Conservation (phyloP, 1,140 invertebrate species). For the Ceratosolen fusciceps region DNA sequence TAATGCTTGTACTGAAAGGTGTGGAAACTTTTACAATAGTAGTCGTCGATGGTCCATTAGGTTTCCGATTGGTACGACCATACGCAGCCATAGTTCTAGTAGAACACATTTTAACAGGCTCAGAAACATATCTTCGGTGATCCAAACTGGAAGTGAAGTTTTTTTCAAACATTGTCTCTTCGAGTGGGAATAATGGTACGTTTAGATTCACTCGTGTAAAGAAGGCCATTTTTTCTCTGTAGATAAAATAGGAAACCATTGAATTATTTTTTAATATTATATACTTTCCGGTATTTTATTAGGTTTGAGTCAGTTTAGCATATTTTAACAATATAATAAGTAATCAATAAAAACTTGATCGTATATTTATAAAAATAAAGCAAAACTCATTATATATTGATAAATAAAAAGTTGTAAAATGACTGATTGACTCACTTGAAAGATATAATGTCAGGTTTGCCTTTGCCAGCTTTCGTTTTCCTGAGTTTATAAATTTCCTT, state of each 20-base stretch:
- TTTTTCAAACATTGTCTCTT: constrained; percentile 67
- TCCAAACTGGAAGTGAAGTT: constrained; percentile 32
- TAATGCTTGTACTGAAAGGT: neutral
- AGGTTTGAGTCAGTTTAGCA: too few relatives aligned
- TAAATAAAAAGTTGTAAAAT: too few relatives aligned
- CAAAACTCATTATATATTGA: too few relatives aligned
- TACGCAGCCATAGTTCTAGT: neutral
- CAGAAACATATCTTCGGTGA: constrained; percentile 65
- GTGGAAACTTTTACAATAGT: neutral
- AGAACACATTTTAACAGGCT: constrained; percentile 50
- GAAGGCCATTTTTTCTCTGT: constrained; percentile 95
- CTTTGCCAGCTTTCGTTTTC: constrained; percentile 88
- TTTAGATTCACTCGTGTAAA: constrained; percentile 86
- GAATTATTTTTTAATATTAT: neutral
- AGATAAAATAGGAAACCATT: constrained; percentile 53
- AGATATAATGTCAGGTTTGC: constrained; percentile 90
- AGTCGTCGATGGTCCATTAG: neutral
- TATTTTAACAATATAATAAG: too few relatives aligned
- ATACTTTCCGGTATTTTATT: neutral
- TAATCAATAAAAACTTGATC: too few relatives aligned
- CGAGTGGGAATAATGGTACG: constrained; percentile 82
- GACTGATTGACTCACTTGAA: constrained; percentile 95
- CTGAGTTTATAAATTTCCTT: constrained; percentile 91
- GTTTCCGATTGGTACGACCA: neutral
- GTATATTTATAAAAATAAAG: too few relatives aligned